A percentile compares a stretch with the other conserved stretches of the same genome.
Conservation (phyloP, 2,888 invertebrate species). For the Penaeus monodon region DNA sequence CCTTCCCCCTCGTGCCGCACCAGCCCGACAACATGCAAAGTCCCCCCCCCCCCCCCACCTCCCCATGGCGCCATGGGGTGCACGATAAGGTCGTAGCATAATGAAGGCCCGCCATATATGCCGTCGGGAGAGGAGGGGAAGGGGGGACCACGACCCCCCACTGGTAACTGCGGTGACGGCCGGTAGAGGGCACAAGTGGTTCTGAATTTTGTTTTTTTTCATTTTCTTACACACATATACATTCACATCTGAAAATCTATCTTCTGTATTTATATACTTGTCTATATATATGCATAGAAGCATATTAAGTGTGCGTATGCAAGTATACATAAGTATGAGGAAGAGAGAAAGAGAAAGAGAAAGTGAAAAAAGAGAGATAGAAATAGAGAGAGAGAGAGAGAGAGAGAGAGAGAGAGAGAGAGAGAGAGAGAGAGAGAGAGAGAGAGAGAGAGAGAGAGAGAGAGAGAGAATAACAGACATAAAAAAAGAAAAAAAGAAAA, state of each 20-base stretch:
- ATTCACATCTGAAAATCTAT: not conserved
- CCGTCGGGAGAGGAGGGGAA: too few relatives aligned
- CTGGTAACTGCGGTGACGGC: too few relatives aligned
- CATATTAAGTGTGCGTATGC: not conserved
- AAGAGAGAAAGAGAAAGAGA: not conserved
- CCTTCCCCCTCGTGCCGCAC: too few relatives aligned
- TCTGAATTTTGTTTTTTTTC: not conserved
- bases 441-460: conserved; percentile 23
- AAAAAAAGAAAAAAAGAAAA: not conserved
- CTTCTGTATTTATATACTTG: not conserved
- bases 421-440: conserved; percentile 18
- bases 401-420: conserved; percentile 21
- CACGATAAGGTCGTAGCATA: too few relatives aligned
- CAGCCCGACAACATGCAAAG: too few relatives aligned
- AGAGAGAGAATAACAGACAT: not conserved
- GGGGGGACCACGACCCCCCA: too few relatives aligned
- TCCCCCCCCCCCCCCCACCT: too few relatives aligned
- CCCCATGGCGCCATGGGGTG: too few relatives aligned
- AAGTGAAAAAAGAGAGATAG: not conserved
- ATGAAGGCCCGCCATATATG: too few relatives aligned
- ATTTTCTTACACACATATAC: not conserved
- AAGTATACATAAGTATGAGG: not conserved
- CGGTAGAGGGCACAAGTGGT: too few relatives aligned
- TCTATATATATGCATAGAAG: not conserved
- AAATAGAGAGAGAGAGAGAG: conserved; percentile 16